phyloP scores from a whole-genome alignment of 2,113 vertebrate genomes.

The Megaleporinus macrocephalus region DNA sequence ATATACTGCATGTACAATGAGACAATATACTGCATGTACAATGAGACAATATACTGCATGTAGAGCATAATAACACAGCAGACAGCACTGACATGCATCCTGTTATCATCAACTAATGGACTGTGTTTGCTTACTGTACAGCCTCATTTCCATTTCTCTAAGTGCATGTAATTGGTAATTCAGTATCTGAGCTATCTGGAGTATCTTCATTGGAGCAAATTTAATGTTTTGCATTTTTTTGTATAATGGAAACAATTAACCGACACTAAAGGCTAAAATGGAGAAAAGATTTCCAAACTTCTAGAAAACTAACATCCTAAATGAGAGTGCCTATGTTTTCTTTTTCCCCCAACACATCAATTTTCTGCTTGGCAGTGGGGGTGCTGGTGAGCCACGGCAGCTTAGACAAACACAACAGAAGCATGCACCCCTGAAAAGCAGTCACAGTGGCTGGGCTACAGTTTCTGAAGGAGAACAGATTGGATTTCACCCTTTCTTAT shows the following conservation, averaged over 20 bases:
- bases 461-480: conserved; percentile 21
- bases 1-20: no score
- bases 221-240: neutral
- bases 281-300: neutral
- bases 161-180: neutral
- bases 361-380: conserved; percentile 1
- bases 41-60: neutral
- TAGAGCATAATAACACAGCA: neutral
- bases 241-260: neutral
- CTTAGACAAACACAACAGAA: conserved; percentile 2
- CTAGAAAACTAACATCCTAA: neutral
- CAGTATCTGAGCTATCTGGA: neutral
- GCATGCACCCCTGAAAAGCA: neutral
- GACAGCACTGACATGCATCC: neutral
- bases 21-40: no score
- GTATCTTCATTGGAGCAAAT: neutral
- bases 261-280: neutral
- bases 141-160: neutral
- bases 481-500: conserved; percentile 12
- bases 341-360: neutral
- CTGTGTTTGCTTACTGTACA: neutral
- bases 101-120: neutral
- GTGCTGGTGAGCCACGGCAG: neutral
- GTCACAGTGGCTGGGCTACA: neutral
- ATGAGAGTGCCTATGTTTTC: neutral